Conservation (phyloP, 2,888 invertebrate genomes). For the Lithosia quadra region DNA sequence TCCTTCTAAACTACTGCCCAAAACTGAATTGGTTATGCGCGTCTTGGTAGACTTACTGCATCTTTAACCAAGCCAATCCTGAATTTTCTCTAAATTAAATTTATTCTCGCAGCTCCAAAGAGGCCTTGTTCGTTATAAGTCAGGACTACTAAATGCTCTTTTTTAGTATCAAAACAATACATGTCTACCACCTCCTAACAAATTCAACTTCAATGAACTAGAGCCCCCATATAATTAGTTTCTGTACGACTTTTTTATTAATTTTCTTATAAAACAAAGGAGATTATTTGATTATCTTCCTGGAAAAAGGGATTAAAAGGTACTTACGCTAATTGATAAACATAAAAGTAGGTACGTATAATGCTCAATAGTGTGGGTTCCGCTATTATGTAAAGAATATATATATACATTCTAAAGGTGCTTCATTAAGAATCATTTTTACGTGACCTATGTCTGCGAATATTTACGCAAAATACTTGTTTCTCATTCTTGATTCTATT, state of each 20-base stretch:
- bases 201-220: too few species aligned
- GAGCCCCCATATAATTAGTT: too few species aligned
- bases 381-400: background rate
- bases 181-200: too few species aligned
- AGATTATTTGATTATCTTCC: background rate
- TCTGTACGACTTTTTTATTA: background rate
- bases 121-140: background rate
- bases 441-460: background rate
- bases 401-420: background rate
- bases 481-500: background rate
- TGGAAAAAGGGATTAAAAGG: background rate
- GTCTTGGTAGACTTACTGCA: too few species aligned
- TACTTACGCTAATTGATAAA: too few species aligned
- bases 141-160: background rate
- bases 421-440: background rate
- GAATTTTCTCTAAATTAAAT: background rate
- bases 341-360: background rate
- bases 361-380: background rate
- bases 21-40: too few species aligned
- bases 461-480: background rate
- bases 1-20: too few species aligned
- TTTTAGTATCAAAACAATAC: too few species aligned
- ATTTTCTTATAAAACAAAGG: background rate
- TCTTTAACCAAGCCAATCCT: background rate
- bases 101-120: background rate